Percentiles rank a stretch among this genome's conserved stretches.
These are phyloP conservation scores for Chamaedrilus cognettii DNA, from an alignment of 2,888 invertebrate genomes.

Conservation along the genomic window DNA sequence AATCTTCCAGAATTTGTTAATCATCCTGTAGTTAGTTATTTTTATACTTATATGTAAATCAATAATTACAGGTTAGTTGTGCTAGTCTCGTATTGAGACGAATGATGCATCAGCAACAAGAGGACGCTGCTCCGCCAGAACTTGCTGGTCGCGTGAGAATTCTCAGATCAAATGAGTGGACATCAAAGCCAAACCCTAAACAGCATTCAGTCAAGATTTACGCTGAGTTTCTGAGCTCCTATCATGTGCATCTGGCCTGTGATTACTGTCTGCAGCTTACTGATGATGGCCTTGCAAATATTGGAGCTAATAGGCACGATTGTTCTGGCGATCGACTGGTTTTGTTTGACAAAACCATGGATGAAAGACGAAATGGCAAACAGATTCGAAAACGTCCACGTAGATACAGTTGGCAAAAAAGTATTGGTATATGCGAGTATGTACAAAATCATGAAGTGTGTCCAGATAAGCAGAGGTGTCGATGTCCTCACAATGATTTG, in stretches of 20 bases:
- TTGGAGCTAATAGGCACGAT: background rate
- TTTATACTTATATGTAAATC: no score
- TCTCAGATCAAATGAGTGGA: no score
- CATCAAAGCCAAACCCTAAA: constrained; percentile 3
- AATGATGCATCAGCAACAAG: no score
- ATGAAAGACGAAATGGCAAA: no score
- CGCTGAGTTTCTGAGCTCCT: background rate
- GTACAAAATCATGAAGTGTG: background rate
- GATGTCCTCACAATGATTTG: constrained; percentile 8
- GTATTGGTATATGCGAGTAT: background rate
- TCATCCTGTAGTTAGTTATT: no score
- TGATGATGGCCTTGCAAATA: background rate
- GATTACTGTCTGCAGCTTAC: constrained; percentile 1
- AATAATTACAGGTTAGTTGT: no score
- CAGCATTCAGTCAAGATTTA: background rate
- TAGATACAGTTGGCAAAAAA: background rate
- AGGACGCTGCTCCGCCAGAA: no score
- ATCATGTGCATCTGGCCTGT: background rate
- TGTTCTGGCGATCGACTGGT: constrained; percentile 3
- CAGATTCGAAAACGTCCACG: background rate
- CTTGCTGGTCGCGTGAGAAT: no score
- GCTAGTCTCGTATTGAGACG: no score
- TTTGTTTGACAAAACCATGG: background rate
- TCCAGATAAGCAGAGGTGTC: constrained; percentile 12
- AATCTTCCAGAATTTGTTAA: no score